A percentile compares a stretch with the other conserved stretches of the same genome.
These are phyloP conservation scores for Microlaimidae sp. DNA, from an alignment of 2,888 invertebrate genomes.

Conservation along the genomic window DNA sequence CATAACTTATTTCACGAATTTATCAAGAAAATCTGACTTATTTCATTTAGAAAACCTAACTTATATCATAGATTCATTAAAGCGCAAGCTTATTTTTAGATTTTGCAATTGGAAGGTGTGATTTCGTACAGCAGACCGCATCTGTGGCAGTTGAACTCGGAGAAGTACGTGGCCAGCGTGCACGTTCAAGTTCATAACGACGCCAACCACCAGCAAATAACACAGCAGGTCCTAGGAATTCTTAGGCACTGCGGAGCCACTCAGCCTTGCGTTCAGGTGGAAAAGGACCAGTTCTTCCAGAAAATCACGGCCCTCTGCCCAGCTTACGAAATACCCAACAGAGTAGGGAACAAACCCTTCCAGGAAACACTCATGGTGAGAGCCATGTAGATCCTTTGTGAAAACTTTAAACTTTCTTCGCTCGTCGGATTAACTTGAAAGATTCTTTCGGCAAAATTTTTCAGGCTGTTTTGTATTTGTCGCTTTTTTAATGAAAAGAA, in stretches of 20 bases:
- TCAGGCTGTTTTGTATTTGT: too few species aligned
- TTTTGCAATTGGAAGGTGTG: slow-evolving; percentile 40
- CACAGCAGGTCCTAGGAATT: slow-evolving; percentile 21
- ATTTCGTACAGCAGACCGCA: slow-evolving; percentile 41
- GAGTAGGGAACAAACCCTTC: neutral
- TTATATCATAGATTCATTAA: neutral
- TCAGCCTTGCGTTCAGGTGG: slow-evolving; percentile 41
- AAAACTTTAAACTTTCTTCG: too few species aligned
- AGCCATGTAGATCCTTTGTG: too few species aligned
- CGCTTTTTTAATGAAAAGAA: too few species aligned
- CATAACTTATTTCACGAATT: too few species aligned
- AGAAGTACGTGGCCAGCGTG: slow-evolving; percentile 38
- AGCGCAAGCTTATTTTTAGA: slow-evolving; percentile 24
- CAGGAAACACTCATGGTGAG: neutral
- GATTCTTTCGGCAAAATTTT: too few species aligned
- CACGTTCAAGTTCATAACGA: slow-evolving; percentile 37
- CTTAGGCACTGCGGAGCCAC: slow-evolving; percentile 32
- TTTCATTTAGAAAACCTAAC: too few species aligned
- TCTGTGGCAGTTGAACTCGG: slow-evolving; percentile 42
- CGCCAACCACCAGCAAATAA: slow-evolving; percentile 26
- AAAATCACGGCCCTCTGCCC: slow-evolving; percentile 39
- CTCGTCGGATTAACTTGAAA: too few species aligned
- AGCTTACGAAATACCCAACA: slow-evolving; percentile 14
- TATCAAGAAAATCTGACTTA: too few species aligned
- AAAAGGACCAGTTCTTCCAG: slow-evolving; percentile 40